These are phyloP conservation scores for Ophonus ardosiacus DNA, from an alignment of 2,888 invertebrate genomes.

Conservation along the genomic window DNA sequence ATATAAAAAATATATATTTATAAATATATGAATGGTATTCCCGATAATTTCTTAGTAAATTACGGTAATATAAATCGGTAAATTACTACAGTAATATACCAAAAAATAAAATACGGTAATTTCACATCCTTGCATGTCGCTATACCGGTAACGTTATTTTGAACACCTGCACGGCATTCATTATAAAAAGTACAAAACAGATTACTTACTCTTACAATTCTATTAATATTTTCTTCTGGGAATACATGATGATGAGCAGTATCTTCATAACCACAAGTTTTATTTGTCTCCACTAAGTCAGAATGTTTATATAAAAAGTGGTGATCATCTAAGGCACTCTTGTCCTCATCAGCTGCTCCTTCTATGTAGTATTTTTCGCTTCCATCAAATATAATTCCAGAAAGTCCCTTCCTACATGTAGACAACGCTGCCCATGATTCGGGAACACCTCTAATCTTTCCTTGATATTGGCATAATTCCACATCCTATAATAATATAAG, in stretches of 20 bases:
- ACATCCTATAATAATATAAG: conserved; percentile 78
- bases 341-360: conserved; percentile 69
- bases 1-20: no score
- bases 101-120: no score
- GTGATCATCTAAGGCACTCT: conserved; percentile 68
- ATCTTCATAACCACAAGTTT: conserved; percentile 79
- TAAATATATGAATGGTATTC: no score
- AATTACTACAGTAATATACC: no score
- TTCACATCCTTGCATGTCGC: no score
- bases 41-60: no score
- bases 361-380: conserved; percentile 86
- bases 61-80: no score
- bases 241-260: conserved; percentile 60
- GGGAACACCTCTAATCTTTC: conserved; percentile 83
- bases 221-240: conserved; percentile 76
- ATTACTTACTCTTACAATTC: conserved; percentile 82
- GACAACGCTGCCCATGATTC: conserved; percentile 91
- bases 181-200: no score
- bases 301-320: conserved; percentile 84
- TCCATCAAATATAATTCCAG: conserved; percentile 90
- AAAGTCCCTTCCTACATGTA: conserved; percentile 85
- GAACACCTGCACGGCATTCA: no score
- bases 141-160: no score
- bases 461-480: conserved; percentile 87
- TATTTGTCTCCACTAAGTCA: conserved; percentile 79